phyloP scores from a whole-genome alignment of 2,797 vertebrate genomes.

The Diceros bicornis region DNA sequence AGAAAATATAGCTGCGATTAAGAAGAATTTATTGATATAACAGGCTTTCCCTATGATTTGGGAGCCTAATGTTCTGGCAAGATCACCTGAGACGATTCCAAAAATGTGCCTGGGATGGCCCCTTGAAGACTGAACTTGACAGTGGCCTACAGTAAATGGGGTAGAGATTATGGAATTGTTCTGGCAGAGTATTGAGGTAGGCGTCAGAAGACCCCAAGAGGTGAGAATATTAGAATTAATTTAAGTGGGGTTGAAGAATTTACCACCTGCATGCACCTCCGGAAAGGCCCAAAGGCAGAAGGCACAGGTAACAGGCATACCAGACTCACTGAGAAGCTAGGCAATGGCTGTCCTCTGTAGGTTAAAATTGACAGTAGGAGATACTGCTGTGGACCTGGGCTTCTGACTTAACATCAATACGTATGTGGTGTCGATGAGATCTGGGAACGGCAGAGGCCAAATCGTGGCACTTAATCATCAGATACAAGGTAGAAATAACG shows the following conservation, averaged over 20 bases:
- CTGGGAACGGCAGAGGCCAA: background rate
- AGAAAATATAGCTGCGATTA: background rate
- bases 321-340: background rate
- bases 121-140: background rate
- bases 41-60: background rate
- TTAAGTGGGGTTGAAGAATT: background rate
- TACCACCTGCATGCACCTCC: background rate
- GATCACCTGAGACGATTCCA: background rate
- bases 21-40: background rate
- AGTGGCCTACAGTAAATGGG: background rate
- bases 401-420: background rate
- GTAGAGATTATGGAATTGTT: background rate
- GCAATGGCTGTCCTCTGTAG: background rate
- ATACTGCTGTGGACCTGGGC: too few species aligned
- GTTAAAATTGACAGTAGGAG: background rate
- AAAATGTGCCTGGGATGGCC: background rate
- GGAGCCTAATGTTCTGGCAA: background rate
- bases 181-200: background rate
- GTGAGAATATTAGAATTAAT: background rate
- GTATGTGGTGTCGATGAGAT: background rate
- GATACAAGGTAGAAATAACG: background rate
- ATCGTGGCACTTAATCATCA: background rate
- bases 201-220: background rate
- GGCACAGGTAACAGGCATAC: background rate
- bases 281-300: background rate